Evolutionary conservation across 2,888 invertebrate genomes (phyloP).

Genomic region (Opisthograptis luteolata): DNA sequence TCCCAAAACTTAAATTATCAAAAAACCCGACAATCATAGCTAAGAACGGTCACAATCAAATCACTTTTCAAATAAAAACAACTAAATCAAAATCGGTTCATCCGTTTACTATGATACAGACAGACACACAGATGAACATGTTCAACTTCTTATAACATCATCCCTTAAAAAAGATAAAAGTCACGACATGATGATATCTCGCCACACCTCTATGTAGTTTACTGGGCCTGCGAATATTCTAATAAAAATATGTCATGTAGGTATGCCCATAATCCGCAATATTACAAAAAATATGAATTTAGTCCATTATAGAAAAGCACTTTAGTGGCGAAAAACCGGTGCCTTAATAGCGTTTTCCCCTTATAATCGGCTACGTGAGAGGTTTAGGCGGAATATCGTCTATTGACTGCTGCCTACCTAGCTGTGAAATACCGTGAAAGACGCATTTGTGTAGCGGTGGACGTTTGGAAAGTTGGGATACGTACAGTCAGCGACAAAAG

Average conservation of each 20-base stretch:
- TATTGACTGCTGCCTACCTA: conserved; percentile 44
- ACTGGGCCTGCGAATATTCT: not conserved
- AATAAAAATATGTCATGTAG: conserved; percentile 13
- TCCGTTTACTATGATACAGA: too few relatives aligned
- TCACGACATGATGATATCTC: too few relatives aligned
- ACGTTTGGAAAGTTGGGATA: not conserved
- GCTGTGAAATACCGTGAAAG: conserved; percentile 60
- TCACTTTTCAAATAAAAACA: too few relatives aligned
- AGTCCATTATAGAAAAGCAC: conserved; percentile 19
- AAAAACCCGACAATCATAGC: too few relatives aligned
- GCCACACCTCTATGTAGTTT: not conserved
- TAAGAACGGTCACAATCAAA: too few relatives aligned
- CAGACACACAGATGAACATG: too few relatives aligned
- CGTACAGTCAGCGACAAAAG: conserved; percentile 5
- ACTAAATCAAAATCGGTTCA: too few relatives aligned
- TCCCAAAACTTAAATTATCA: too few relatives aligned
- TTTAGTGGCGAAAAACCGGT: conserved; percentile 13
- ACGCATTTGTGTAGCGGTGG: conserved; percentile 39
- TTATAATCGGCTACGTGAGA: conserved; percentile 32
- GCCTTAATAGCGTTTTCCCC: conserved; percentile 25
- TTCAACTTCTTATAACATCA: too few relatives aligned
- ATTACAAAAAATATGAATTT: conserved; percentile 25
- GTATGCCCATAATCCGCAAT: conserved; percentile 12
- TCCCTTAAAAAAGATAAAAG: too few relatives aligned
- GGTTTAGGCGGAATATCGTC: conserved; percentile 36